Evolutionary conservation across 2,888 invertebrate species (phyloP), one percentile per base, ranked within the genome.

Genomic region (Apotomis capreana): DNA sequence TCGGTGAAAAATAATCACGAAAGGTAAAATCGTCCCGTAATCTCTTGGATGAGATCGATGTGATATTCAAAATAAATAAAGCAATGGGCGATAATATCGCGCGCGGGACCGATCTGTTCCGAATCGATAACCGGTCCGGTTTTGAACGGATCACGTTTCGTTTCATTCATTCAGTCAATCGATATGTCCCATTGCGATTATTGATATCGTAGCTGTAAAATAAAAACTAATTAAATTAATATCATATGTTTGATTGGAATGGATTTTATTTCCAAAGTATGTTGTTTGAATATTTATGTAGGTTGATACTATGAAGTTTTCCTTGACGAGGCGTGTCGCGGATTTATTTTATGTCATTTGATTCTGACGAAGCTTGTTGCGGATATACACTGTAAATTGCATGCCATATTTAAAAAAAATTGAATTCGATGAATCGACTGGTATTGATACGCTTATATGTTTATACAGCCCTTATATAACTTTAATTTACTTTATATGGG

Each of bases 41-140:
- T 72, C 58, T 59, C 51, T 52, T 44, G 46, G 63, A 63, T 68
- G 58, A 68, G 54, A 68, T 68, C 72, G 59, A 72, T 72, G 62
- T 57, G 67, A 63, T 72, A 59, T 72, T 72, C 72, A 68, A 68
- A 68, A 68, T 72, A 72, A 72, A 68, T 68, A 68, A 68, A 68
- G 62, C 59, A 44, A 68, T 62, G 37, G 40, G 52, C 58, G 72
- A 63, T 72, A 72, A 54, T 59, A 72, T 72, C 68, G 58, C 72
- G 54, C 54, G 44, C 68, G 72, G 68, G 59, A 68, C 68, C 68
- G 44, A 72, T 68, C 52, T 55, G 71, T 36, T 63, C 58, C 62
- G 57, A 46, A 61, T 49, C 69, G 73, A 72, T 71, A 63, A 68
- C 68, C 36, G 46, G 8, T 52, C 37, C 46, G 68, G 62, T 68